Evolutionary conservation across 2,797 vertebrate species (phyloP).

Genomic region (Enteromius fasciolatus): DNA sequence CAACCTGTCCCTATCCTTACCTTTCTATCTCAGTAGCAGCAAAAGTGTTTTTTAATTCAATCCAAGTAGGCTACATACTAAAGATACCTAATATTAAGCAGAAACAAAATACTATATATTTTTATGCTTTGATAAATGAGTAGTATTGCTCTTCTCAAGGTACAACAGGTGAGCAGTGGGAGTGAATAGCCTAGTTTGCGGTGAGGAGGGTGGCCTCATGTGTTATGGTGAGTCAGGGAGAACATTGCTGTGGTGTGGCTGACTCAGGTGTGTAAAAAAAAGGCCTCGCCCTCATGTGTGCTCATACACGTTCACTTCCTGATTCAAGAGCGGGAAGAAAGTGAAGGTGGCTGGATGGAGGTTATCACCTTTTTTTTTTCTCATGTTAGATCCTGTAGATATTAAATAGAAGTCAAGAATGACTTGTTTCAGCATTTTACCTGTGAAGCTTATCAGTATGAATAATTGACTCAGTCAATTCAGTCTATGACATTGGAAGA

Average conservation of each 20-base stretch:
- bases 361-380: neutral
- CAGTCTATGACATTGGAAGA: neutral
- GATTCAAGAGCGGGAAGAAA: neutral
- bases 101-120: neutral
- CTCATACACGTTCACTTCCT: slow-evolving; percentile 53
- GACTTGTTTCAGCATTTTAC: neutral
- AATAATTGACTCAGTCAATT: neutral
- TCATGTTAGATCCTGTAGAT: slow-evolving; percentile 10
- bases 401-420: neutral
- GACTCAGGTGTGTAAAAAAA: slow-evolving; percentile 48
- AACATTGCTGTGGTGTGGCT: slow-evolving; percentile 14
- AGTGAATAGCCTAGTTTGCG: neutral
- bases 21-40: neutral
- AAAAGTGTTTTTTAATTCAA: neutral
- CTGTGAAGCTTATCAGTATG: neutral
- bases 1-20: neutral
- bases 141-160: neutral
- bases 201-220: slow-evolving; percentile 26
- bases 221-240: slow-evolving; percentile 44
- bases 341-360: neutral
- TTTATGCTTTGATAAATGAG: no score
- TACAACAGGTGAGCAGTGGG: neutral
- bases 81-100: neutral
- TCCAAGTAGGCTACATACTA: neutral
- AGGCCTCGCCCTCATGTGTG: slow-evolving; percentile 39